phyloP scores from a whole-genome alignment of 2,888 invertebrate species.

The Seladonia tumulorum region DNA sequence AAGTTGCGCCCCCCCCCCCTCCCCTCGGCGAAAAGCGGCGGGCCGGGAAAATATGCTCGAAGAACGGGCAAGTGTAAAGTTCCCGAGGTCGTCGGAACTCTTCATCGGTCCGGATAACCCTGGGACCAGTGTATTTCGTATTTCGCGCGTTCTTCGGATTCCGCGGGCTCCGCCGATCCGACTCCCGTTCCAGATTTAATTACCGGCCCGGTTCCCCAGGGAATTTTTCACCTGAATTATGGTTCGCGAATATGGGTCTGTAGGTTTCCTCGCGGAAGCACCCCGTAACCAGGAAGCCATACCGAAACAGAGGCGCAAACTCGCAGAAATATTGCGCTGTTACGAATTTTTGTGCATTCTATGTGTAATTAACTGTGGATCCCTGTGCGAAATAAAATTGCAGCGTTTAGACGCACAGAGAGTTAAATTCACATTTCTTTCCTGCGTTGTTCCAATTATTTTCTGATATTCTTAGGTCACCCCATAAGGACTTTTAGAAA shows the following conservation, averaged over 20 bases:
- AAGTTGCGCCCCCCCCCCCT: slow-evolving; percentile 43
- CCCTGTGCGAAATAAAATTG: no score
- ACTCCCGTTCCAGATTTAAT: neutral
- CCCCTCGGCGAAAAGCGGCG: slow-evolving; percentile 36
- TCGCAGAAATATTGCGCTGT: neutral
- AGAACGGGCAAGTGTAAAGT: slow-evolving; percentile 18
- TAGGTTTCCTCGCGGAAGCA: neutral
- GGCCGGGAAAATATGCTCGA: slow-evolving; percentile 30
- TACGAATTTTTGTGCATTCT: neutral
- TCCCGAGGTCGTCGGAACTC: neutral
- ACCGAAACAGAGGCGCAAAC: neutral
- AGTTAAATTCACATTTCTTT: no score
- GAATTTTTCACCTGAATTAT: neutral
- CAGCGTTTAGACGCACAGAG: no score
- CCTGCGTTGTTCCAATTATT: no score
- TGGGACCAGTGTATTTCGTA: neutral
- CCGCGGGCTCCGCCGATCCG: neutral
- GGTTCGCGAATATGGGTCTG: neutral
- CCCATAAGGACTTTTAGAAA: no score
- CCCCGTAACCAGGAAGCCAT: neutral
- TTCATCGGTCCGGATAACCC: neutral
- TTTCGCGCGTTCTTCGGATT: neutral
- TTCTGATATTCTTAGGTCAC: no score
- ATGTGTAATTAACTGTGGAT: no score
- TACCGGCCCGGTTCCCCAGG: neutral